Conservation (phyloP, 2,888 invertebrate genomes). For the Sphaeridia pumilis region DNA sequence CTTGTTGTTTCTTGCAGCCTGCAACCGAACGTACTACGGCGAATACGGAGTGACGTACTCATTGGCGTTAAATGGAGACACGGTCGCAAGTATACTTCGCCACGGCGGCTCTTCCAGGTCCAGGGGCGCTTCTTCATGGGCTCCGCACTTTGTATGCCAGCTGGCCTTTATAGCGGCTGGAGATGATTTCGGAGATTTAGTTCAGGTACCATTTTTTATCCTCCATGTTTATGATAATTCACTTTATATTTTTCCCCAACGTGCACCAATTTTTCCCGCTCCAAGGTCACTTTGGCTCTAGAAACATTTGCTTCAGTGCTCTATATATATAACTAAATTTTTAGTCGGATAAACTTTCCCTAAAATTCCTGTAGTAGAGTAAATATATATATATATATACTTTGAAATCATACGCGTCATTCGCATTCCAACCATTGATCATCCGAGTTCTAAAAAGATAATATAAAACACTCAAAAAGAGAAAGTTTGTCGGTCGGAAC, state of each 20-base stretch:
- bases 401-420: no score
- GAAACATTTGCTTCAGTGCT: no score
- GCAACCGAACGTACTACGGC: conserved; percentile 82
- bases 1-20: conserved; percentile 50
- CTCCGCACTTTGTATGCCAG: conserved; percentile 71
- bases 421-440: no score
- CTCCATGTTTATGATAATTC: no score
- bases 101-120: conserved; percentile 8
- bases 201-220: conserved; percentile 51
- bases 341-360: no score
- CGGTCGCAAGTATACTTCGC: conserved; percentile 24
- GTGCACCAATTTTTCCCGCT: neutral
- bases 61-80: conserved; percentile 39
- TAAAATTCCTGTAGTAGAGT: no score
- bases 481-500: no score
- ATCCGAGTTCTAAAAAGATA: no score
- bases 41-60: conserved; percentile 78
- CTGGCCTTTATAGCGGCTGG: conserved; percentile 77
- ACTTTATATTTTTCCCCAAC: neutral
- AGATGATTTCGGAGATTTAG: conserved; percentile 68
- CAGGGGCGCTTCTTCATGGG: conserved; percentile 1
- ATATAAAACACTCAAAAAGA: no score
- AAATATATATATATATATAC: no score
- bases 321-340: no score
- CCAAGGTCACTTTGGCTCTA: neutral